A percentile compares a stretch with the other conserved stretches of the same genome.
Evolutionary conservation across 2,113 vertebrate species (phyloP).

Genomic region (Laticauda laticaudata): DNA sequence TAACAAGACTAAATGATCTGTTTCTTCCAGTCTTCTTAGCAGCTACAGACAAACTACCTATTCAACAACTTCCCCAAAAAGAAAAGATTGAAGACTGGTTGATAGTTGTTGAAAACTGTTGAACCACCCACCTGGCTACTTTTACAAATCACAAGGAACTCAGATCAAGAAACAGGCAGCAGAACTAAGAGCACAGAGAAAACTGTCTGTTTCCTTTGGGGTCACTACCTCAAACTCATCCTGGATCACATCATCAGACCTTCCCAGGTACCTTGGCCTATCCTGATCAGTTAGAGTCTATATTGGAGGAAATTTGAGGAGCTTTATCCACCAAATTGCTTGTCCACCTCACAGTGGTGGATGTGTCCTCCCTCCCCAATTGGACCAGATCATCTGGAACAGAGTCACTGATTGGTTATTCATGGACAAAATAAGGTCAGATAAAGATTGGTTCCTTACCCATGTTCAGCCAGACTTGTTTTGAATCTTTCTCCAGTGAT

Average conservation of each 20-base stretch:
- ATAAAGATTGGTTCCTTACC: not conserved
- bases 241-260: not conserved
- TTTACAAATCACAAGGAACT: not conserved
- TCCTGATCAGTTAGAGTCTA: not conserved
- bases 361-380: not conserved
- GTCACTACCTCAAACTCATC: not conserved
- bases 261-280: not conserved
- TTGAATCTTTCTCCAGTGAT: not conserved
- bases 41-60: not conserved
- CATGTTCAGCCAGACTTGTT: not conserved
- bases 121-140: not conserved
- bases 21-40: not conserved
- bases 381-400: not conserved
- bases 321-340: not conserved
- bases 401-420: not conserved
- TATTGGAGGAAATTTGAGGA: not conserved
- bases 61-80: not conserved
- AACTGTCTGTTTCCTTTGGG: not conserved
- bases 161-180: not conserved
- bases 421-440: not conserved
- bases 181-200: not conserved
- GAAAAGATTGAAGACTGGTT: not conserved
- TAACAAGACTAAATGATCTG: not conserved
- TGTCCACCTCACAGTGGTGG: not conserved
- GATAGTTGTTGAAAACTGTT: not conserved